These are phyloP conservation scores for Tapirus terrestris DNA, from an alignment of 2,113 vertebrate genomes.

Conservation along the genomic window DNA sequence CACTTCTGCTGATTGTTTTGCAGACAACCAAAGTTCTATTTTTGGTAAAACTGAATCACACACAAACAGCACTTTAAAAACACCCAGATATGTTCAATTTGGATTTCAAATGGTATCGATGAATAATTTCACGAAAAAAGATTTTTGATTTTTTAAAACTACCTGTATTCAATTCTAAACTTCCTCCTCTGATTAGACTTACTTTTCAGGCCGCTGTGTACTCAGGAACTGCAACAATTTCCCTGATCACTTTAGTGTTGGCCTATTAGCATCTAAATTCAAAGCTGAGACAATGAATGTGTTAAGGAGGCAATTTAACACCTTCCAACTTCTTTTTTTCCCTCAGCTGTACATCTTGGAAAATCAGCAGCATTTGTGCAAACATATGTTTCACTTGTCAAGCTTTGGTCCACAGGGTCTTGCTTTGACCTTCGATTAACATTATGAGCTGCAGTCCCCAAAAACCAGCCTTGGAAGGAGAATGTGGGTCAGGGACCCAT, in stretches of 20 bases:
- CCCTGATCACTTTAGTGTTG: conserved; percentile 33
- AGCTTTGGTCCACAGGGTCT: neutral
- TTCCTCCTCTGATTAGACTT: conserved; percentile 40
- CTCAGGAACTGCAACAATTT: conserved; percentile 51
- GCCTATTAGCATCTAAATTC: conserved; percentile 56
- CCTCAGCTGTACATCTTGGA: conserved; percentile 22
- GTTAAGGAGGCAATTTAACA: conserved; percentile 66
- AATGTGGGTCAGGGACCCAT: neutral
- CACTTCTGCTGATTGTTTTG: neutral
- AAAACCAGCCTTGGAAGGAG: neutral
- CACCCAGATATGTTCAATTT: neutral
- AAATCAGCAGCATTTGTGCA: conserved; percentile 64
- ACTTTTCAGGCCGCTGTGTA: neutral
- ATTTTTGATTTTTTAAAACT: neutral
- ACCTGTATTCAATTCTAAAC: conserved; percentile 24
- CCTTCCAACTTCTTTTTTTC: conserved; percentile 26
- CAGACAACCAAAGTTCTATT: neutral
- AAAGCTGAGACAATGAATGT: conserved; percentile 61
- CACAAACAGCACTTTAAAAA: conserved; percentile 5
- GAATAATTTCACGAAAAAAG: neutral
- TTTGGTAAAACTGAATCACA: neutral
- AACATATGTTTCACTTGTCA: conserved; percentile 65
- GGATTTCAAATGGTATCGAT: conserved; percentile 2
- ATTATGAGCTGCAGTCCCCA: neutral
- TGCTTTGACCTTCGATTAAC: conserved; percentile 64